phyloP scores from a whole-genome alignment of 2,888 invertebrate genomes.

The Chrysodeixis includens region DNA sequence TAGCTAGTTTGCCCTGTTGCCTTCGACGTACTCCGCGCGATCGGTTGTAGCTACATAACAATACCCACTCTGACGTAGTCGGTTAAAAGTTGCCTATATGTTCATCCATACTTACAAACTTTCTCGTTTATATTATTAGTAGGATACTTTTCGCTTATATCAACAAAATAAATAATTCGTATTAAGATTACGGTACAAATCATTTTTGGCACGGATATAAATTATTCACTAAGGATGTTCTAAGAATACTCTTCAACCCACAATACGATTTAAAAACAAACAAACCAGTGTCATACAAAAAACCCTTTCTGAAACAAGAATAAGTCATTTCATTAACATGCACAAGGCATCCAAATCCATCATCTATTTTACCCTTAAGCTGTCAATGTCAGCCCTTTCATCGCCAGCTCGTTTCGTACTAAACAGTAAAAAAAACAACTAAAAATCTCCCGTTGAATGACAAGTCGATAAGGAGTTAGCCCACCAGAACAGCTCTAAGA shows the following conservation, averaged over 20 bases:
- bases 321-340: conserved; percentile 36
- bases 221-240: not conserved
- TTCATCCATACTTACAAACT: no score
- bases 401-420: conserved; percentile 47
- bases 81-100: no score
- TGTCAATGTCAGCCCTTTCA: conserved; percentile 55
- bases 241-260: conserved; percentile 11
- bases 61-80: no score
- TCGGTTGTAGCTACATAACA: no score
- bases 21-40: no score
- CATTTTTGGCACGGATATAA: no score
- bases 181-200: no score
- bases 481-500: conserved; percentile 79
- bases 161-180: no score
- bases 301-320: conserved; percentile 28
- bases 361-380: conserved; percentile 54
- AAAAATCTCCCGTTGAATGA: conserved; percentile 80
- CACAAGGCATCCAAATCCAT: conserved; percentile 49
- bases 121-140: no score
- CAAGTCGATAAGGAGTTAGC: conserved; percentile 75
- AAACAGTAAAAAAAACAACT: conserved; percentile 60
- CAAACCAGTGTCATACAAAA: conserved; percentile 27
- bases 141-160: no score
- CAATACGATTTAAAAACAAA: conserved; percentile 32
- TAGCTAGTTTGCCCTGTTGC: no score